Evolutionary conservation across 1,140 invertebrate genomes (phyloP).

Genomic region (Drosophila sechellia): DNA sequence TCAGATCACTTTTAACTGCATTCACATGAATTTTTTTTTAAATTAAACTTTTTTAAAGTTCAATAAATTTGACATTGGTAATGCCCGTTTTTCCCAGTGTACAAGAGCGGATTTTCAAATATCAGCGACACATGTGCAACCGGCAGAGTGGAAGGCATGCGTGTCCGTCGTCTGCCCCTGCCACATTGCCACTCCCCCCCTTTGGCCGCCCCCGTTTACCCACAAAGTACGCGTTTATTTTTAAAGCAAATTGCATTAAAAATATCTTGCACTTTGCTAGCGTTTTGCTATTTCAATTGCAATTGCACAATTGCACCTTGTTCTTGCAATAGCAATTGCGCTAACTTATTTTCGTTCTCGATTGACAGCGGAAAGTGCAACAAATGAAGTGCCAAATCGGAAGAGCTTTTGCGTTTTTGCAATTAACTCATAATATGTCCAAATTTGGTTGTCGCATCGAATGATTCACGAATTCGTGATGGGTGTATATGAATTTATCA

Average conservation of each 20-base stretch:
- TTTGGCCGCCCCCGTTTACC: background rate
- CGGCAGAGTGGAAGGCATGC: slow-evolving; percentile 56
- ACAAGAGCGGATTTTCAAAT: slow-evolving; percentile 19
- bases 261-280: slow-evolving; percentile 69
- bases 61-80: background rate
- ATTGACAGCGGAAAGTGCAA: slow-evolving; percentile 10
- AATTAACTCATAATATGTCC: slow-evolving; percentile 50
- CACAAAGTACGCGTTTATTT: slow-evolving; percentile 51
- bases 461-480: slow-evolving; percentile 33
- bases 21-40: no score
- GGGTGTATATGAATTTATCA: slow-evolving; percentile 38
- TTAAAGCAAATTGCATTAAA: slow-evolving; percentile 69
- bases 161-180: slow-evolving; percentile 48
- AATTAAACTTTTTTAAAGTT: no score
- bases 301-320: slow-evolving; percentile 54
- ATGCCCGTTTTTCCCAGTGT: background rate
- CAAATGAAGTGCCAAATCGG: slow-evolving; percentile 43
- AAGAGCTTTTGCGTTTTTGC: slow-evolving; percentile 12
- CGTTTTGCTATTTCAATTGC: slow-evolving; percentile 57
- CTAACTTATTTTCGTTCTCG: slow-evolving; percentile 24
- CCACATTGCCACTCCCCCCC: background rate
- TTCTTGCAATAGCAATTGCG: slow-evolving; percentile 3
- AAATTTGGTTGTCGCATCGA: slow-evolving; percentile 27
- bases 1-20: no score
- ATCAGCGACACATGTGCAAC: slow-evolving; percentile 59